Conservation (phyloP, 2,888 invertebrate species). For the Dromius quadrimaculatus region DNA sequence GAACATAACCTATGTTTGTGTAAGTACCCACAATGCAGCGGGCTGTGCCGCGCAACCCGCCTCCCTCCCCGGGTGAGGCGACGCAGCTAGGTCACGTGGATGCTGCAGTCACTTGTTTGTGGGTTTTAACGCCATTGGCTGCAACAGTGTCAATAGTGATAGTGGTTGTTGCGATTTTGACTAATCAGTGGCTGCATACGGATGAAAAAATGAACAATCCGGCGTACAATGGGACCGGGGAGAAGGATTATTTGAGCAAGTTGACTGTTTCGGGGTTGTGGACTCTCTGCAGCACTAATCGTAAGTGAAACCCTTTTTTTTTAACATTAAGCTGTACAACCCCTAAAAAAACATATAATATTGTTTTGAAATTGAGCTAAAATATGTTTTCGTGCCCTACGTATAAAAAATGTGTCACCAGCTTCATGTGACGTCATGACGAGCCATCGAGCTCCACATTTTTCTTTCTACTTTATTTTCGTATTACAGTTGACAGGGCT, state of each 20-base stretch:
- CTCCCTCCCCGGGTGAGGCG: slow-evolving; percentile 58
- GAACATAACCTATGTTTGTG: background rate
- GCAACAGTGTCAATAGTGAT: slow-evolving; percentile 80
- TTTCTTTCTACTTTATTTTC: background rate
- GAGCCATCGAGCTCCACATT: background rate
- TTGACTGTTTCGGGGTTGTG: slow-evolving; percentile 85
- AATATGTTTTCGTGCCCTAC: background rate
- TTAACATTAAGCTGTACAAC: background rate
- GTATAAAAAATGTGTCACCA: background rate
- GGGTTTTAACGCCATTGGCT: slow-evolving; percentile 75
- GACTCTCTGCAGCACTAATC: slow-evolving; percentile 83
- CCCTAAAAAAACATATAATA: background rate
- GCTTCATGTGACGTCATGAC: too few relatives aligned
- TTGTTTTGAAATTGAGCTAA: background rate
- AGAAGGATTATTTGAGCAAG: slow-evolving; percentile 77
- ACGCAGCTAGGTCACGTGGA: slow-evolving; percentile 67
- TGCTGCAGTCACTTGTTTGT: slow-evolving; percentile 73
- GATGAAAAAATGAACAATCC: slow-evolving; percentile 87
- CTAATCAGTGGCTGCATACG: slow-evolving; percentile 89
- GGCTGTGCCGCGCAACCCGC: slow-evolving; percentile 59
- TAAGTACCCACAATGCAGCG: slow-evolving; percentile 58
- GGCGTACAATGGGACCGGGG: slow-evolving; percentile 81
- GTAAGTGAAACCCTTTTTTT: slow-evolving; percentile 71
- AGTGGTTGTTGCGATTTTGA: slow-evolving; percentile 79
- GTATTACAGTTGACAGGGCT: background rate